phyloP scores from a whole-genome alignment of 1,140 invertebrate species.

The Littorina saxatilis region DNA sequence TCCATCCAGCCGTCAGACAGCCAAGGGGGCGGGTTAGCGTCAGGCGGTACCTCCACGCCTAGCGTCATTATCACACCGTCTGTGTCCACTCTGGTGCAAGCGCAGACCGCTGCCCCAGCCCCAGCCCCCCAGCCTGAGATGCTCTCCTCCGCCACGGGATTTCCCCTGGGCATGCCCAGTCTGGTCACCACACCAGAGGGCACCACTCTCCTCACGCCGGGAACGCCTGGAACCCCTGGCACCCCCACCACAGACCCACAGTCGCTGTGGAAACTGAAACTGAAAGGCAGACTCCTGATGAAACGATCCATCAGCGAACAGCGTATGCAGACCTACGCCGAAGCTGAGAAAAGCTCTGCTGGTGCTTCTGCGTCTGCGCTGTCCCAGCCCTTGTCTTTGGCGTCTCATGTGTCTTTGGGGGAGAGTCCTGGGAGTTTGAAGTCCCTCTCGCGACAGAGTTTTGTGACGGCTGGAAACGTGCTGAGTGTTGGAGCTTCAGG shows the following conservation, averaged over 20 bases:
- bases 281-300: slow-evolving; percentile 69
- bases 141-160: slow-evolving; percentile 27
- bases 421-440: too few species aligned
- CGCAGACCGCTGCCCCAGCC: not conserved
- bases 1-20: slow-evolving; percentile 33
- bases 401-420: too few species aligned
- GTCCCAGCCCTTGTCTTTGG: too few species aligned
- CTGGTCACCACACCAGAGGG: slow-evolving; percentile 32
- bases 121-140: slow-evolving; percentile 29
- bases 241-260: slow-evolving; percentile 37
- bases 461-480: too few species aligned
- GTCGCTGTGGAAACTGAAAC: slow-evolving; percentile 49
- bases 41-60: not conserved
- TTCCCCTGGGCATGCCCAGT: slow-evolving; percentile 36
- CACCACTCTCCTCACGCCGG: slow-evolving; percentile 32
- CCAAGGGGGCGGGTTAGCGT: not conserved
- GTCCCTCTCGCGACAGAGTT: too few species aligned
- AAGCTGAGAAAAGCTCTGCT: not conserved
- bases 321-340: slow-evolving; percentile 33
- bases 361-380: not conserved
- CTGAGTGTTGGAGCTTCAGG: too few species aligned
- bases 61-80: slow-evolving; percentile 22
- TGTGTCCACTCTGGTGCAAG: not conserved
- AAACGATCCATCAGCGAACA: slow-evolving; percentile 71
- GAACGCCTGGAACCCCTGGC: slow-evolving; percentile 41